phyloP scores from a whole-genome alignment of 2,113 vertebrate genomes.

The Felis chaus region DNA sequence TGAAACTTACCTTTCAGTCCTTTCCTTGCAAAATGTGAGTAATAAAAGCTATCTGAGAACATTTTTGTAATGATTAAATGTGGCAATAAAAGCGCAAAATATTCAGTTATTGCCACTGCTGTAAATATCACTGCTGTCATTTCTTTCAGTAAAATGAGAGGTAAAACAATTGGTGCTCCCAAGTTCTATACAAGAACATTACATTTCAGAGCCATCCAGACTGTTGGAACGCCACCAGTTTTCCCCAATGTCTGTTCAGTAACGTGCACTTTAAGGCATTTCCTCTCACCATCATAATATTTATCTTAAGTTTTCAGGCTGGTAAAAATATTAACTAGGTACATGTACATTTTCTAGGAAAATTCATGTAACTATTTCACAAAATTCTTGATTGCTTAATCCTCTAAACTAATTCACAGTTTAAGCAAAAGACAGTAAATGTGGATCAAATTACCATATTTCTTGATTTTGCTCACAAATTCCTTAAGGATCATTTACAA shows the following conservation, averaged over 20 bases:
- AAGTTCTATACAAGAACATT: not conserved
- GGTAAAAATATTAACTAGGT: not conserved
- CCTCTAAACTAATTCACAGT: not conserved
- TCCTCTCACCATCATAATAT: not conserved
- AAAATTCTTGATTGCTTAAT: not conserved
- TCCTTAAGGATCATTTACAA: not conserved
- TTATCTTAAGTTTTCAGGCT: not conserved
- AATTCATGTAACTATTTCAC: not conserved
- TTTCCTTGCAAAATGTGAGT: not conserved
- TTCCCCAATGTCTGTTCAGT: not conserved
- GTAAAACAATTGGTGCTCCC: not conserved
- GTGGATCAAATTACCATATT: not conserved
- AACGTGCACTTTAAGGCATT: not conserved
- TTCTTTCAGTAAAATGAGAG: constrained; percentile 22
- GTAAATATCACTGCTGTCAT: not conserved
- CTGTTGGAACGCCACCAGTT: not conserved
- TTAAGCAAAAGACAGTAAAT: not conserved
- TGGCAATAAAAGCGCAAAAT: not conserved
- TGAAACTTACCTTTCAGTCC: not conserved
- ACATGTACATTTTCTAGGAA: not conserved
- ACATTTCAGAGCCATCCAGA: not conserved
- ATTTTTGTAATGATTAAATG: not conserved
- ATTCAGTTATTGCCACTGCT: not conserved
- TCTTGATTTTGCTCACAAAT: not conserved
- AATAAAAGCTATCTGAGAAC: not conserved